Conservation (phyloP, 2,797 vertebrate genomes). For the Darevskia mixta region DNA sequence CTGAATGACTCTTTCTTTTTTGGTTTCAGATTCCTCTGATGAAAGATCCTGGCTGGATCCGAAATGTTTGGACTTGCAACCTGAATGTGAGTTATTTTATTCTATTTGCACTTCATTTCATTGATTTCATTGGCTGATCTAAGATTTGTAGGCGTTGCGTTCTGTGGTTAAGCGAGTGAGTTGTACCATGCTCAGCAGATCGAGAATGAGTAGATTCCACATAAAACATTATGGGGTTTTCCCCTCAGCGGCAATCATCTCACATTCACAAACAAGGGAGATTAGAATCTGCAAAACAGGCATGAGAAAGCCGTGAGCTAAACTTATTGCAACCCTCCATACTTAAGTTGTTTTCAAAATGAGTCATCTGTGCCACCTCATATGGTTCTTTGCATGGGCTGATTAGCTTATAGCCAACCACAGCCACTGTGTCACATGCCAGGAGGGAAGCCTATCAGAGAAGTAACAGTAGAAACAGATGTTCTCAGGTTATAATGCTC, state of each 20-base stretch:
- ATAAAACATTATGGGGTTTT: neutral
- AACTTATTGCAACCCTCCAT: neutral
- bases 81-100: constrained; percentile 75
- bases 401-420: neutral
- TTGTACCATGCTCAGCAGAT: neutral
- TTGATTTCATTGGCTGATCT: neutral
- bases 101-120: neutral
- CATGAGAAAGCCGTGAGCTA: neutral
- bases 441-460: neutral
- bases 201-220: neutral
- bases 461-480: neutral
- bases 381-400: accelerated
- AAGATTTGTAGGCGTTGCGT: neutral
- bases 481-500: neutral
- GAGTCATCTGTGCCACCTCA: constrained; percentile 9
- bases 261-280: neutral
- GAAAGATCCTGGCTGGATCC: constrained; percentile 81
- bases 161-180: neutral
- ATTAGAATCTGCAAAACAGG: neutral
- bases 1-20: constrained; percentile 25
- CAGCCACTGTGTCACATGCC: neutral
- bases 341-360: neutral
- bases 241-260: neutral
- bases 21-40: constrained; percentile 80
- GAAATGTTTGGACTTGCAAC: constrained; percentile 79